Evolutionary conservation across 2,797 vertebrate species (phyloP).

Genomic region (Paedocypris micromegethes): DNA sequence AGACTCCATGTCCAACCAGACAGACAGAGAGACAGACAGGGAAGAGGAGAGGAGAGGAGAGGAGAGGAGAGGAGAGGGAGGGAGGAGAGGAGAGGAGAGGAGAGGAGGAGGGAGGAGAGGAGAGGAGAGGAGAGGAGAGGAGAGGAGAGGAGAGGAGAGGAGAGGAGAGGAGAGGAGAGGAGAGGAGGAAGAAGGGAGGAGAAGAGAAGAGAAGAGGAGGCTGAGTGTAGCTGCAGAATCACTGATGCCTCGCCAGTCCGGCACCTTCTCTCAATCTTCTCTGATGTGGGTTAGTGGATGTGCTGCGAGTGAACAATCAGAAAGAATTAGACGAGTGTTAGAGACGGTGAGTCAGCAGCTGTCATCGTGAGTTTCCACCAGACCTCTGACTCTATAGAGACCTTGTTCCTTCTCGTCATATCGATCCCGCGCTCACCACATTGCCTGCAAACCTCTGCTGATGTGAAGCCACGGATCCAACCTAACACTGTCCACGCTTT

Average conservation of each 20-base stretch:
- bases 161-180: too few species aligned
- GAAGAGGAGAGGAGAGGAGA: too few species aligned
- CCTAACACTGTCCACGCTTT: constrained; percentile 8
- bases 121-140: too few species aligned
- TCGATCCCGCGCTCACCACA: background rate
- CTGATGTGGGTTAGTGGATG: constrained; percentile 4
- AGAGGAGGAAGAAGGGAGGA: too few species aligned
- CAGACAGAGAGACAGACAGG: too few species aligned
- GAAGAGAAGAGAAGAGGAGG: too few species aligned
- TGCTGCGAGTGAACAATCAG: background rate
- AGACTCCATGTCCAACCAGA: too few species aligned
- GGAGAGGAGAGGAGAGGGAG: too few species aligned
- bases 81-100: too few species aligned
- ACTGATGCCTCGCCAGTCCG: constrained; percentile 34
- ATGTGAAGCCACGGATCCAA: constrained; percentile 39
- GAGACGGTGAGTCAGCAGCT: constrained; percentile 25
- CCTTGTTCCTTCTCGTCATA: background rate
- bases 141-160: too few species aligned
- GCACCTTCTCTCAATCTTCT: constrained; percentile 29
- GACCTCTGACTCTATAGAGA: constrained; percentile 7
- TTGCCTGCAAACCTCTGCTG: constrained; percentile 32
- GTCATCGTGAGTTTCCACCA: constrained; percentile 13
- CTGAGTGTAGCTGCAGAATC: too few species aligned
- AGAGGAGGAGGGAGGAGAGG: too few species aligned
- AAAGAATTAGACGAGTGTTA: background rate